Evolutionary conservation across 2,113 vertebrate species (phyloP), one percentile per base, ranked within the genome.

Genomic region (Notothenia rossii): DNA sequence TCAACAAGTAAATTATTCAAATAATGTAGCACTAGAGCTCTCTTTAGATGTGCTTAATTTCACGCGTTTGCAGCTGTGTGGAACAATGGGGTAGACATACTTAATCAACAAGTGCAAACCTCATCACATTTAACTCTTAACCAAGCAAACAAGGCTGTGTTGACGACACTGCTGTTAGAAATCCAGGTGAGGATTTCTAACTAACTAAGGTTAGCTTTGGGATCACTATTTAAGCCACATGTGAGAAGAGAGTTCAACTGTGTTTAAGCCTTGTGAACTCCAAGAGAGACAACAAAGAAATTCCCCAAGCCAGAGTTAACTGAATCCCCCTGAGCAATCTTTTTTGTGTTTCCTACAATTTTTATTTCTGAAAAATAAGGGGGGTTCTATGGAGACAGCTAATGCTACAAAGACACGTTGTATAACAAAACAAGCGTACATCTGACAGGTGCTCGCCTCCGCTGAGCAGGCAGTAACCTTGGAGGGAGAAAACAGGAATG

Each of bases 401-500:
- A 88, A 83, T 36, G 80, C 84, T 83, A 91, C 84, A 89, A 63
- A 88, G 87, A 84, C 71, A 81, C n/a, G 75, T 75, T 89, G 75
- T 81, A 46, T 75, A 86, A 84, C 67, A 87, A 92, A 90, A 88
- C 90, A 91, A 86, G 82, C 22, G 25, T 77, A 77, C 91, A 90
- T 94, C 92, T 93, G 90, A 82, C 94, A 92, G 92, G 91, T 94
- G 93, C 80, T 92, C 9, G 84, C 89, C 88, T 88, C 81, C 25
- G 71, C 86, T 65, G 76, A 83, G 89, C 82, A 64, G 83, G 74
- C 88, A 84, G 92, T 88, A 93, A 91, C 93, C 94, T 95, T 95
- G 94, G 89, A 94, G 90, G 86, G 90, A 92, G 88, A 81, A 85
- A 88, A 92, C 86, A 78, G 89, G 94, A 95, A 95, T 93, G 93